Base-by-base conservation (phyloP, 2,888 invertebrate genomes). In the Scelioninae gen. 1 region DNA sequence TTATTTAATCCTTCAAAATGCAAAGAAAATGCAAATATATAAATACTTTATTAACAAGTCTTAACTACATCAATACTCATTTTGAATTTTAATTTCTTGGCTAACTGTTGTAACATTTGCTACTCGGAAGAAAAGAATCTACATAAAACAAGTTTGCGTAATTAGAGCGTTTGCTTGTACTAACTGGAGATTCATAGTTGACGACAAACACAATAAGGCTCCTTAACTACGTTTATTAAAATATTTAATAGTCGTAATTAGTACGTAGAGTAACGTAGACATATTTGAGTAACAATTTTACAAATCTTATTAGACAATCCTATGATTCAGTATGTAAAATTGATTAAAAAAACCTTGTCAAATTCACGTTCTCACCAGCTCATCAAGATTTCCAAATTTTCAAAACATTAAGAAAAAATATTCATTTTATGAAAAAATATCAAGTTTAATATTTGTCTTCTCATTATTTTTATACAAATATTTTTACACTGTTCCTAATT, bases 91-190 rank as follows among this genome's bases (percentile, higher is more conserved):
- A 66, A 66, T 31, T 53, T 66, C 53, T 53, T 43, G 29, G 40
- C 53, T 66, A 53, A 53, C 40, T 66, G 23, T 65, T 65, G 51
- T 65, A 65, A 65, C 51, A 65, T 45, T 51, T 65, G 65, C 29
- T 51, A 7, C 65, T 23, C 47, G 23, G 34, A 38, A 51, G 38
- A 34, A 60, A 60, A 60, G 16, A 65, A 51, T 65, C 32, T 51
- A 16, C 51, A 65, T 51, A 51, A 51, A 65, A 65, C 65, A 65
- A 65, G 65, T 65, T 65, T 34, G 51, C 63, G 34, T 63, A 63
- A 63, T 63, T 63, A 63, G 63, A 63, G 49, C 49, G 63, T 63
- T 49, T 16, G 34, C 10, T 31, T 45, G 45, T 15, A 8, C 49
- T 49, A 47, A 49, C 63, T 49, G 49, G 63, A 34, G 13, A 16